Evolutionary conservation across 2,888 invertebrate genomes (phyloP), one percentile per base, ranked within the genome.

Genomic region (Heliothis peltigera): DNA sequence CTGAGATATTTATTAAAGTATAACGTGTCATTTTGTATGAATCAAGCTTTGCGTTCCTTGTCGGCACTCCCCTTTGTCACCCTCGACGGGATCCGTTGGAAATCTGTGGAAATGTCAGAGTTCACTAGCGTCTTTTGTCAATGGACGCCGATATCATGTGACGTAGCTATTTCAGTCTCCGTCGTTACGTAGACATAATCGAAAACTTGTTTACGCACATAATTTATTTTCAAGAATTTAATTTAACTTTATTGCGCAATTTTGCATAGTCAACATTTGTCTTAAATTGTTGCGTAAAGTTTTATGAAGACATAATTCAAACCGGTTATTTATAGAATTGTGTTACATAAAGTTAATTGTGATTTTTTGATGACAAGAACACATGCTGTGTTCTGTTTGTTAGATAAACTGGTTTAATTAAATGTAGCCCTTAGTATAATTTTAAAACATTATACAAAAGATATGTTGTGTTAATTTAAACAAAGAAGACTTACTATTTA

Each of bases 41-140:
- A 49, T 47, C 55, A 25, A 46, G 54, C 28, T 49, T 47, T 46
- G 43, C 25, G 59, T 80, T 77, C 61, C 70, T n/a, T 64, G 70
- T 56, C 62, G 55, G 17, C 63, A 51, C 51, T 70, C 51, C 54
- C 32, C 48, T 67, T 76, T 77, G 73, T 79, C 35, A 55, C 25
- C 21, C 42, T 17, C 32, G 3, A 46, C n/a, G 47, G 56, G 17
- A 43, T 4, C 48, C 55, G 32, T 25, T 35, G 25, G 52, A 56
- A 79, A 80, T 80, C 67, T 79, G 51, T 56, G 42, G n/a, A 59
- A 73, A 79, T 73, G 74, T 64, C 80, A 70, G 56, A 65, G 70
- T 67, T 80, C 64, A 77, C 53, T 42, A 57, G 54, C 28, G 12
- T 55, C 43, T 58, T 54, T 57, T 63, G 54, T 77, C 55, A 76